Percentiles rank a stretch among this genome's conserved stretches.
Evolutionary conservation across 1,140 invertebrate genomes (phyloP).

Genomic region (Drosophila pseudoananassae): DNA sequence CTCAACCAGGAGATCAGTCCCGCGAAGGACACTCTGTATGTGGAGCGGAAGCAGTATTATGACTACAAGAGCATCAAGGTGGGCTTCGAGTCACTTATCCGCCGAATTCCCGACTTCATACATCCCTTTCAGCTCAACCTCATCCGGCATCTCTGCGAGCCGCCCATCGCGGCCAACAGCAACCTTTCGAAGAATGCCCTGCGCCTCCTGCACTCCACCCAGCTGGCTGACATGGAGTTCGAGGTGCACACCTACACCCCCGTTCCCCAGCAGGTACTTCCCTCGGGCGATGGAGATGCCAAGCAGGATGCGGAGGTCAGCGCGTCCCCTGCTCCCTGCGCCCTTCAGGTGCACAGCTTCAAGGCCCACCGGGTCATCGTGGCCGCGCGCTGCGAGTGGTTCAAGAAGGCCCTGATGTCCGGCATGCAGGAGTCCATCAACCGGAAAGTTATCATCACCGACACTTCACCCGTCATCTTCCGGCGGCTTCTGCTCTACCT

Average conservation of each 20-base stretch:
- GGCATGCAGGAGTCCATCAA: slow-evolving; percentile 90
- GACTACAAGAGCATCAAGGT: slow-evolving; percentile 81
- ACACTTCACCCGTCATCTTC: slow-evolving; percentile 88
- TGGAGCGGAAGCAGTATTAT: slow-evolving; percentile 51
- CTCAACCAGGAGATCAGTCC: slow-evolving; percentile 36
- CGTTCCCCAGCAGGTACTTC: neutral
- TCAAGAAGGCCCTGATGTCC: slow-evolving; percentile 88
- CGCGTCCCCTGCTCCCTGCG: neutral
- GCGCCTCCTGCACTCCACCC: slow-evolving; percentile 85
- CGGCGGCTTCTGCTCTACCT: slow-evolving; percentile 87
- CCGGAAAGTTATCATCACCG: slow-evolving; percentile 88
- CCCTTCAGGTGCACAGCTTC: slow-evolving; percentile 76
- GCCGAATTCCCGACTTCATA: neutral
- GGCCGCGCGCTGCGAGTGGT: slow-evolving; percentile 89
- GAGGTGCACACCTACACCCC: slow-evolving; percentile 85
- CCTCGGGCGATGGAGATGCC: neutral
- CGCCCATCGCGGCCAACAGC: slow-evolving; percentile 86
- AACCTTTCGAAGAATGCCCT: slow-evolving; percentile 86
- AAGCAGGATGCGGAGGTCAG: neutral
- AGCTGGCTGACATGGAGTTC: slow-evolving; percentile 88
- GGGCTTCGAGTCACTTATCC: neutral
- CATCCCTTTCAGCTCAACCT: slow-evolving; percentile 86
- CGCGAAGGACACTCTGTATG: slow-evolving; percentile 22
- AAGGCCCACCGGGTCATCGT: slow-evolving; percentile 88
- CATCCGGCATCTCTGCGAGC: slow-evolving; percentile 87